Conservation (phyloP, 2,113 vertebrate species). For the Conger conger region DNA sequence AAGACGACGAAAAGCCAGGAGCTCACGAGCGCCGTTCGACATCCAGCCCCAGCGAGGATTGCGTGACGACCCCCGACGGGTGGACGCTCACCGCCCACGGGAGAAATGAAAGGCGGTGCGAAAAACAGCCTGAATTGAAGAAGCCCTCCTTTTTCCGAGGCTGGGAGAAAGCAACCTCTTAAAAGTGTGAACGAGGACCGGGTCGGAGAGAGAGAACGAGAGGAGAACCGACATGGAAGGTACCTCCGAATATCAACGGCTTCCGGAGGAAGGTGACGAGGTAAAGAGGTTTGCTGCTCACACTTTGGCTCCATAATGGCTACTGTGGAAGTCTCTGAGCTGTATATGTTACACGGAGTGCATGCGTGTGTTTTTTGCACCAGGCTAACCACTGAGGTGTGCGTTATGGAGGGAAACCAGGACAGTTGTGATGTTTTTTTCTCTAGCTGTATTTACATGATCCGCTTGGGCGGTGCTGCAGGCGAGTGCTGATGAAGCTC, state of each 20-base stretch:
- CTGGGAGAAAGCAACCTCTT: not conserved
- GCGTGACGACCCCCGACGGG: not conserved
- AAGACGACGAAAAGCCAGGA: not conserved
- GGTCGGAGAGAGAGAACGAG: not conserved
- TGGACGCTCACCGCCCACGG: not conserved
- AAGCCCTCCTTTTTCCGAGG: not conserved
- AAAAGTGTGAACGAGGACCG: not conserved
- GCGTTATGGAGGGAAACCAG: not conserved
- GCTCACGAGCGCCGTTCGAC: not conserved
- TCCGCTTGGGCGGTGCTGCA: not conserved
- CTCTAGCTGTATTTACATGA: not conserved
- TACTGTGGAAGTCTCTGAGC: not conserved
- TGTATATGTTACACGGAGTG: not conserved
- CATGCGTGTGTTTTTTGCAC: not conserved
- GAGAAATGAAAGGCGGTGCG: not conserved
- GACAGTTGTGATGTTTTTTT: not conserved
- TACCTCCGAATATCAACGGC: slow-evolving; percentile 21
- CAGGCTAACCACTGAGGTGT: not conserved
- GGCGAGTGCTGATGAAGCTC: not conserved
- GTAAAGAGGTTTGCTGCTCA: not conserved
- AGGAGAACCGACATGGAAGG: not conserved
- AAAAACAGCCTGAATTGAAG: not conserved
- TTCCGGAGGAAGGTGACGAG: slow-evolving; percentile 14
- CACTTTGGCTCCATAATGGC: not conserved
- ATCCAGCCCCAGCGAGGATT: not conserved